phyloP scores from a whole-genome alignment of 2,113 vertebrate genomes.

The Leptobrachium ailaonicum region DNA sequence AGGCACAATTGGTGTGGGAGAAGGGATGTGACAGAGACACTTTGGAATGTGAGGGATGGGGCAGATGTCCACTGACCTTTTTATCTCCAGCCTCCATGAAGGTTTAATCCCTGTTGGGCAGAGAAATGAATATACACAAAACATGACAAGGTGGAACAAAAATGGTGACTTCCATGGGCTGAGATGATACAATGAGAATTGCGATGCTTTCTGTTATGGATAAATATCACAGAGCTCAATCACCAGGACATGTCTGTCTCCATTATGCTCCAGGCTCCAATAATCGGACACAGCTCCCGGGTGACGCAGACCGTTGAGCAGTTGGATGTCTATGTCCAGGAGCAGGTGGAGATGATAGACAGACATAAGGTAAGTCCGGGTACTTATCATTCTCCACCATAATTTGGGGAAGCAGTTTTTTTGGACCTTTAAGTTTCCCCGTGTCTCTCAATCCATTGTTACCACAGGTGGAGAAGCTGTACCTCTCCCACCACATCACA shows the following conservation, averaged over 20 bases:
- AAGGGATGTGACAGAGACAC: background rate
- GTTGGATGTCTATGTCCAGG: too few relatives aligned
- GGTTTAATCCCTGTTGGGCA: too few relatives aligned
- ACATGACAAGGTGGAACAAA: background rate
- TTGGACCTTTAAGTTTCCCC: background rate
- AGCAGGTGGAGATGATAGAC: slow-evolving; percentile 61
- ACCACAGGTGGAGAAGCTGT: slow-evolving; percentile 77
- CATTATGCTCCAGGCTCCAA: too few relatives aligned
- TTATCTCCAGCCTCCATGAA: too few relatives aligned
- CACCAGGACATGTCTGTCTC: too few relatives aligned
- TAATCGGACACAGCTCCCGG: background rate
- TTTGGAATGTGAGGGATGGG: too few relatives aligned
- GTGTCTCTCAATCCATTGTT: background rate
- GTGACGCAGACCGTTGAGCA: slow-evolving; percentile 56
- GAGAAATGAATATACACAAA: too few relatives aligned
- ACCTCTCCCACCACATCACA: slow-evolving; percentile 64
- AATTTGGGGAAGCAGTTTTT: background rate
- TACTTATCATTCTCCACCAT: background rate
- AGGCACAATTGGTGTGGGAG: background rate
- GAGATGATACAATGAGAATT: background rate
- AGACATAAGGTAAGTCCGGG: slow-evolving; percentile 55
- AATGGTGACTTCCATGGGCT: background rate
- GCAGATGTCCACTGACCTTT: too few relatives aligned
- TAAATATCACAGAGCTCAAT: too few relatives aligned
- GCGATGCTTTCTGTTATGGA: background rate